Base-by-base conservation (phyloP, 2,888 invertebrate genomes). In the Scrobipalpa costella region DNA sequence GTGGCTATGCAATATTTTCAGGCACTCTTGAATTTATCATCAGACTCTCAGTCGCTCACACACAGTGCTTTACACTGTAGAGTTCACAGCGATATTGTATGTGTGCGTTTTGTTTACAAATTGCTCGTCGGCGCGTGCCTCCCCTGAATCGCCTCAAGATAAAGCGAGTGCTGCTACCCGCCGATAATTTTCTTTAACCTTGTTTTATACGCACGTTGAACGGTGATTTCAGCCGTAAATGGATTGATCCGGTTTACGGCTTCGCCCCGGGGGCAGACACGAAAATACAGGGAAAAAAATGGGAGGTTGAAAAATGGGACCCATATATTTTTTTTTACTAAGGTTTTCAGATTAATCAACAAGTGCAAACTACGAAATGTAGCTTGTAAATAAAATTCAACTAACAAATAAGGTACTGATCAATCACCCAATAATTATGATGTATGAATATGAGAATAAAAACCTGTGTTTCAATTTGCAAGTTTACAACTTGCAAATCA, bases 21-120 rank as follows among this genome's bases (percentile, higher is more conserved):
- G 79, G 77, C 78, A 77, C 77, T 76, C 80, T 83, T 75, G 80
- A 84, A 84, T 88, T 87, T 86, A 87, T 86, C 75, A 79, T 75
- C 65, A 75, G 78, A 79, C 78, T 73, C 74, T 27, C 27, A 27
- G 27, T 27, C 27, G 27, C 27, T 27, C 27, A 27, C 27, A 27
- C 27, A 27, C 27, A 5, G 27, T 5, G 27, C 27, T 27, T 5
- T 27, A 27, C 27, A 27, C n/a, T n/a, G n/a, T n/a, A n/a, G n/a
- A n/a, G n/a, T n/a, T n/a, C n/a, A n/a, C n/a, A n/a, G n/a, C n/a
- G n/a, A n/a, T n/a, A n/a, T n/a, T n/a, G n/a, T n/a, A n/a, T n/a
- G n/a, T n/a, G n/a, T n/a, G n/a, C n/a, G n/a, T n/a, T 88, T 90
- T 89, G 89, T 88, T 84, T 89, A 87, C 88, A 89, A 90, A 90